Evolutionary conservation across 2,888 invertebrate species (phyloP), one percentile per base, ranked within the genome.

Genomic region (Pyralis farinalis): DNA sequence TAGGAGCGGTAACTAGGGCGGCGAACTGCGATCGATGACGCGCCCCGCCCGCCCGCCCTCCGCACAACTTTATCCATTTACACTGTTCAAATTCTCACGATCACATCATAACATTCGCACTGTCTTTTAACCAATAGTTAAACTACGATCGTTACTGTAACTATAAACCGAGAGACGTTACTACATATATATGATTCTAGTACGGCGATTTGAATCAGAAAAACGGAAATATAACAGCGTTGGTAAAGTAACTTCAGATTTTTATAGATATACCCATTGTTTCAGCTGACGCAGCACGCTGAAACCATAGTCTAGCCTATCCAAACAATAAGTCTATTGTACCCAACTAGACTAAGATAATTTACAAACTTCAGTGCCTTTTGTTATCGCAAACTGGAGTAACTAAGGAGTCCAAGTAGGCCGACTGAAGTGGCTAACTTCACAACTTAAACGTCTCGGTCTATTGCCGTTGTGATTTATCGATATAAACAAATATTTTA

Each of bases 21-120:
- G 84, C 87, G 86, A 87, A 86, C 87, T 83, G 75, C 83, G 86
- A 86, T 86, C 87, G 87, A 87, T 87, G 79, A 58, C 69, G 70
- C 63, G 58, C 74, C n/a, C n/a, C n/a, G n/a, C n/a, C n/a, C n/a
- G n/a, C n/a, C n/a, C 76, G 76, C 81, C 80, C 82, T 80, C 83
- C 58, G 70, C 59, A 74, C 81, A 83, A 84, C 81, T 86, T 84
- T 82, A 83, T 82, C 79, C 86, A 82, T 85, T 85, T 79, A 75
- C 80, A 85, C 72, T 68, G 77, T 68, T 69, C 76, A 74, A 84
- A 84, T 82, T 82, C 83, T 74, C 68, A 67, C 79, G 77, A 82
- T 25, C 76, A 80, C 71, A 21, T 81, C 76, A 80, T 71, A 81
- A 76, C 75, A 76, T 64, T 58, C 63, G 60, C 60, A 60, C 41